Evolutionary conservation across 2,113 vertebrate genomes (phyloP).

Genomic region (Phaethornis superciliosus): DNA sequence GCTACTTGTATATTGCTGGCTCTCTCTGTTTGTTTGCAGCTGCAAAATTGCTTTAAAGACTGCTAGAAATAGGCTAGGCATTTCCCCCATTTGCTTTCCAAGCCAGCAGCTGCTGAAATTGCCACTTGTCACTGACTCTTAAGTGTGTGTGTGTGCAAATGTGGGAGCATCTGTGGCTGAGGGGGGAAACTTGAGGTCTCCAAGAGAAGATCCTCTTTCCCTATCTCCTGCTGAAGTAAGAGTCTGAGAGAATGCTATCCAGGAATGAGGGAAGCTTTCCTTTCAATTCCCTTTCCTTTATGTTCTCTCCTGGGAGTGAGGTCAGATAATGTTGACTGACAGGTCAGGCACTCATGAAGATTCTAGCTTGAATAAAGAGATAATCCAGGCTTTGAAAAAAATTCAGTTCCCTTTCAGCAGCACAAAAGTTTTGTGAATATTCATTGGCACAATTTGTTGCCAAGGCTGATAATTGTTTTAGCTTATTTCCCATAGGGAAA

Average conservation of each 20-base stretch:
- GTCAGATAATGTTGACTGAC: background rate
- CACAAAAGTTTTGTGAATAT: background rate
- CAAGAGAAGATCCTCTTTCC: background rate
- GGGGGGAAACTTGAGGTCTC: background rate
- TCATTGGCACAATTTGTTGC: background rate
- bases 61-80: background rate
- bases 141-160: background rate
- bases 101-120: background rate
- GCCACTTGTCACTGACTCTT: background rate
- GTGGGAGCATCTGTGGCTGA: background rate
- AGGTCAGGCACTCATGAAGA: background rate
- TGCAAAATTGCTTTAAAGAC: constrained; percentile 16
- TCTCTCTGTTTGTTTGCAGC: constrained; percentile 17
- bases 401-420: background rate
- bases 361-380: background rate
- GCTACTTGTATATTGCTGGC: background rate
- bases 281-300: background rate
- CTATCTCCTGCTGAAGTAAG: background rate
- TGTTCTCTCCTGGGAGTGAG: background rate
- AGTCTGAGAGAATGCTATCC: background rate
- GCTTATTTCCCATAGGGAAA: background rate
- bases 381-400: background rate
- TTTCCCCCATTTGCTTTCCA: background rate
- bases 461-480: background rate
- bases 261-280: background rate